Evolutionary conservation across 2,888 invertebrate genomes (phyloP).

Genomic region (Venusia cambrica): DNA sequence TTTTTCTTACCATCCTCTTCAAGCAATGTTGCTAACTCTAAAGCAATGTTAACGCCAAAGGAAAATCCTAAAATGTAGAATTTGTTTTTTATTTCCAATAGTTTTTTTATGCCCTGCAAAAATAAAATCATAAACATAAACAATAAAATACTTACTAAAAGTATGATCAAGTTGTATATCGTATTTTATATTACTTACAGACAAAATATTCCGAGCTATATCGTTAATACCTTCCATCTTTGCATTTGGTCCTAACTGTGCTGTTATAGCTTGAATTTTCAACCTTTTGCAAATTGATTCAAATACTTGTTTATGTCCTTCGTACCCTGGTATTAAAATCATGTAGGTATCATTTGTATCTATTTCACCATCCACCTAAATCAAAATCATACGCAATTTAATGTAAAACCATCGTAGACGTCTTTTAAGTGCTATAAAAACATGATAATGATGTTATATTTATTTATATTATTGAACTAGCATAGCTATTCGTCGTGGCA

Average conservation of each 20-base stretch:
- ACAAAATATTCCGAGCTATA: too few relatives aligned
- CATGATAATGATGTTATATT: too few relatives aligned
- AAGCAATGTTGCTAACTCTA: slow-evolving; percentile 39
- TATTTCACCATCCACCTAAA: slow-evolving; percentile 32
- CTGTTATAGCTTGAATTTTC: slow-evolving; percentile 16
- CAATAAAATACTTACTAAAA: too few relatives aligned
- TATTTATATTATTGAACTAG: too few relatives aligned
- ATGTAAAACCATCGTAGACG: too few relatives aligned
- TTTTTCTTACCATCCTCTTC: slow-evolving; percentile 49
- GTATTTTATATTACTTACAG: too few relatives aligned
- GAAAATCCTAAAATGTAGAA: slow-evolving; percentile 39
- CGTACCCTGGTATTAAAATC: slow-evolving; percentile 38
- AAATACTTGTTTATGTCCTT: slow-evolving; percentile 27
- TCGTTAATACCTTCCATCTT: too few relatives aligned
- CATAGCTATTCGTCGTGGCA: too few relatives aligned
- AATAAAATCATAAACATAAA: slow-evolving; percentile 21
- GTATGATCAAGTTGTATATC: too few relatives aligned
- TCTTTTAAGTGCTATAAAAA: too few relatives aligned
- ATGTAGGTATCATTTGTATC: slow-evolving; percentile 32
- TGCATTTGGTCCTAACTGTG: slow-evolving; percentile 12
- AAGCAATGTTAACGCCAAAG: slow-evolving; percentile 40
- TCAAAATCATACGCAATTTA: too few relatives aligned
- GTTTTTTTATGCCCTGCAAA: too few relatives aligned
- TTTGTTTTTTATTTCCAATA: slow-evolving; percentile 27
- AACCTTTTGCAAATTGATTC: slow-evolving; percentile 9